Evolutionary conservation across 2,797 vertebrate genomes (phyloP).

Genomic region (Intellagama lesueurii): DNA sequence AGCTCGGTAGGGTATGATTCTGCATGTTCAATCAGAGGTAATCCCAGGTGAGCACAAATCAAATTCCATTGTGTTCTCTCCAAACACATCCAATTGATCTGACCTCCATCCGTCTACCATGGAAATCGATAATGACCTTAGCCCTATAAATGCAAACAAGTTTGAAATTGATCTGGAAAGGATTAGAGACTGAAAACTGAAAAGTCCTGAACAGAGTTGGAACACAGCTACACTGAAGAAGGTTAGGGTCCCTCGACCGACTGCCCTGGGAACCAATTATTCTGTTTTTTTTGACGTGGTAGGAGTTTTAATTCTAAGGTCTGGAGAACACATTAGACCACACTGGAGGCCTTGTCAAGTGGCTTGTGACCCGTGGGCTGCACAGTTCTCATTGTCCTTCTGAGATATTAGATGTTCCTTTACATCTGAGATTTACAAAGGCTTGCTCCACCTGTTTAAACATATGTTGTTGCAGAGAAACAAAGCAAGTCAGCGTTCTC

Average conservation of each 20-base stretch:
- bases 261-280: too few relatives aligned
- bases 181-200: background rate
- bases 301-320: too few relatives aligned
- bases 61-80: background rate
- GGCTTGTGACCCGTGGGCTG: too few relatives aligned
- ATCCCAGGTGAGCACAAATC: too few relatives aligned
- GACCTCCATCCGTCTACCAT: background rate
- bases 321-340: too few relatives aligned
- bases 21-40: too few relatives aligned
- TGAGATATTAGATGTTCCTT: background rate
- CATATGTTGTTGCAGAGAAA: conserved; percentile 50
- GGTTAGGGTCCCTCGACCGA: too few relatives aligned
- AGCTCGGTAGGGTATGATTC: background rate
- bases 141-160: background rate
- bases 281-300: too few relatives aligned
- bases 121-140: background rate
- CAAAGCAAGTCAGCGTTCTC: background rate
- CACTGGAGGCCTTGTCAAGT: too few relatives aligned
- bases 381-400: background rate
- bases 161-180: background rate
- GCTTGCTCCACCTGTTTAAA: background rate
- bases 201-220: background rate
- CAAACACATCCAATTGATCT: background rate
- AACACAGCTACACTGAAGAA: background rate
- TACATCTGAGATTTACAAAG: background rate